These are phyloP conservation scores for Hippoglossus hippoglossus DNA, from an alignment of 2,797 vertebrate species.

Conservation along the genomic window DNA sequence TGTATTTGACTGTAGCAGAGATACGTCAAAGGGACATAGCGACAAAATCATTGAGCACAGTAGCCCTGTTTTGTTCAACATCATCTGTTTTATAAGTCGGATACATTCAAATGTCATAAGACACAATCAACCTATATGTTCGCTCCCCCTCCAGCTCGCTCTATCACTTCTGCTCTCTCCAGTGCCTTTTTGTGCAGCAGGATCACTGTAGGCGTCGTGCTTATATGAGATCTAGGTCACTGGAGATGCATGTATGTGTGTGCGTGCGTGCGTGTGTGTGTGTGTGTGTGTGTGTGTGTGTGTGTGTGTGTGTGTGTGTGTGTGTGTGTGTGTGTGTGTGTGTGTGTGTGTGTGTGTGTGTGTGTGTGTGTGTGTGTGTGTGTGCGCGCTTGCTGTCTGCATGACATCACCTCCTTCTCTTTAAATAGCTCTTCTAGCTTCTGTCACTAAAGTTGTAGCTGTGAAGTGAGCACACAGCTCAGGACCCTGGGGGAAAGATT, in stretches of 20 bases:
- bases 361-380: slow-evolving; percentile 11
- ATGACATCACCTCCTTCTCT: slow-evolving; percentile 74
- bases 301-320: slow-evolving; percentile 11
- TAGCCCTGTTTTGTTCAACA: slow-evolving; percentile 8
- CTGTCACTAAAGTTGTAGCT: slow-evolving; percentile 60
- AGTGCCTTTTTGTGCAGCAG: slow-evolving; percentile 65
- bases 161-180: slow-evolving; percentile 42
- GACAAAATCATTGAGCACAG: neutral
- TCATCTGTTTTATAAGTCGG: slow-evolving; percentile 2
- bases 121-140: slow-evolving; percentile 14
- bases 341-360: slow-evolving; percentile 20
- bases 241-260: slow-evolving; percentile 42
- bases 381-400: slow-evolving; percentile 21
- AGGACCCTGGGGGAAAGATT: slow-evolving; percentile 31
- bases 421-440: slow-evolving; percentile 75
- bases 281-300: slow-evolving; percentile 12
- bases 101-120: neutral
- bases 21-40: neutral
- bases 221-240: slow-evolving; percentile 78
- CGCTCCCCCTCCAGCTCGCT: slow-evolving; percentile 33
- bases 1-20: slow-evolving; percentile 3
- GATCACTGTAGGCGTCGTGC: slow-evolving; percentile 62
- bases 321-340: slow-evolving; percentile 11
- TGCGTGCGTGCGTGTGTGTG: slow-evolving; percentile 14
- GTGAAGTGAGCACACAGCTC: slow-evolving; percentile 47